phyloP scores from a whole-genome alignment of 2,113 vertebrate genomes.

The Tupaia tana region DNA sequence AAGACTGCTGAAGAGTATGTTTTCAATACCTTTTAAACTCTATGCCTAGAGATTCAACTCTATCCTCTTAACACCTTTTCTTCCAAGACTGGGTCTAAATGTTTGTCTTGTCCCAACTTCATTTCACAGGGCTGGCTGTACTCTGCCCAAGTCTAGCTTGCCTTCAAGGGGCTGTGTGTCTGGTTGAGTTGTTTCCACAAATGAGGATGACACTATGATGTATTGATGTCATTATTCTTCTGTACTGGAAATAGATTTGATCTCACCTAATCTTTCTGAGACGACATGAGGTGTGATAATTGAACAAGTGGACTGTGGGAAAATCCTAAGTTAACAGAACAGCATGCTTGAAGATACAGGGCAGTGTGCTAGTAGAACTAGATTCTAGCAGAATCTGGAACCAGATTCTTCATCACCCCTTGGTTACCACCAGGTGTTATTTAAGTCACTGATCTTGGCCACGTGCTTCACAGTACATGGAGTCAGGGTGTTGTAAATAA shows the following conservation, averaged over 20 bases:
- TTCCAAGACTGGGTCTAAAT: neutral
- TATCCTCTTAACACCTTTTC: neutral
- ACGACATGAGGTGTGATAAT: neutral
- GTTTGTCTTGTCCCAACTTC: neutral
- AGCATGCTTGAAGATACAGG: neutral
- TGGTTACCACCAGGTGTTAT: neutral
- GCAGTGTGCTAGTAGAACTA: neutral
- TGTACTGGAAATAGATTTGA: neutral
- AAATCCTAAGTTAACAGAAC: neutral
- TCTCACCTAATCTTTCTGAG: neutral
- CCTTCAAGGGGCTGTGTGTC: neutral
- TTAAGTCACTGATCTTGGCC: neutral
- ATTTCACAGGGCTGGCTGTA: neutral
- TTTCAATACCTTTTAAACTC: neutral
- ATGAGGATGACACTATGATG: neutral
- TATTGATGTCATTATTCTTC: neutral
- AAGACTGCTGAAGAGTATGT: neutral
- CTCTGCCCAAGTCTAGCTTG: neutral
- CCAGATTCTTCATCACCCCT: neutral
- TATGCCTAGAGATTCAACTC: neutral
- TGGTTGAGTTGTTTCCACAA: neutral
- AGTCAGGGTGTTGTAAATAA: neutral
- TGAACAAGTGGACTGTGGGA: neutral
- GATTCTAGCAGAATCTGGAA: neutral
- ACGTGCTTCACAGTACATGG: neutral